phyloP scores from a whole-genome alignment of 2,797 vertebrate genomes.

The Nyctalus aviator region DNA sequence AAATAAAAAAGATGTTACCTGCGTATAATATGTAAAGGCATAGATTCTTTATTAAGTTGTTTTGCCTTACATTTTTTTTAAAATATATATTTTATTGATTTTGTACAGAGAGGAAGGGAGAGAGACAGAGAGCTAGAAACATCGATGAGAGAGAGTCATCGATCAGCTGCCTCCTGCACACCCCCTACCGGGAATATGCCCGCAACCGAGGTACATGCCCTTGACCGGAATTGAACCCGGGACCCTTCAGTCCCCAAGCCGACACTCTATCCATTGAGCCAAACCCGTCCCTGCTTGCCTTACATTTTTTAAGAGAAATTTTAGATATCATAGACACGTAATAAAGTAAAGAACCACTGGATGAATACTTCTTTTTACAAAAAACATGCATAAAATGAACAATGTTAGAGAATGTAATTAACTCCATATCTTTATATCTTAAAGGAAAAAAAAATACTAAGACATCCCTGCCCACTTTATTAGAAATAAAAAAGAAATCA shows the following conservation, averaged over 20 bases:
- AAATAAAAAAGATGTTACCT: neutral
- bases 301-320: neutral
- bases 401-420: slow-evolving; percentile 52
- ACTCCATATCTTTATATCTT: slow-evolving; percentile 53
- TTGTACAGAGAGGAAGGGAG: no score
- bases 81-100: no score
- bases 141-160: no score
- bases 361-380: slow-evolving; percentile 8
- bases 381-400: neutral
- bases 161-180: no score
- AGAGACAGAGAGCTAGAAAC: no score
- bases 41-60: neutral
- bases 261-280: no score
- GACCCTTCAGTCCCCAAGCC: no score
- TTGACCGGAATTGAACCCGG: no score
- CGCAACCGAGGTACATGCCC: no score
- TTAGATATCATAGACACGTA: neutral
- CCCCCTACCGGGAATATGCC: no score
- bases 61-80: slow-evolving; percentile 9
- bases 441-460: slow-evolving; percentile 53
- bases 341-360: neutral
- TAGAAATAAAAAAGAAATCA: slow-evolving; percentile 44
- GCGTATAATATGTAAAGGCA: neutral
- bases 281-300: no score
- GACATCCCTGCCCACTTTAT: neutral